Percentiles rank a stretch among this genome's conserved stretches.
Evolutionary conservation across 2,797 vertebrate species (phyloP).

Genomic region (Nasua narica): DNA sequence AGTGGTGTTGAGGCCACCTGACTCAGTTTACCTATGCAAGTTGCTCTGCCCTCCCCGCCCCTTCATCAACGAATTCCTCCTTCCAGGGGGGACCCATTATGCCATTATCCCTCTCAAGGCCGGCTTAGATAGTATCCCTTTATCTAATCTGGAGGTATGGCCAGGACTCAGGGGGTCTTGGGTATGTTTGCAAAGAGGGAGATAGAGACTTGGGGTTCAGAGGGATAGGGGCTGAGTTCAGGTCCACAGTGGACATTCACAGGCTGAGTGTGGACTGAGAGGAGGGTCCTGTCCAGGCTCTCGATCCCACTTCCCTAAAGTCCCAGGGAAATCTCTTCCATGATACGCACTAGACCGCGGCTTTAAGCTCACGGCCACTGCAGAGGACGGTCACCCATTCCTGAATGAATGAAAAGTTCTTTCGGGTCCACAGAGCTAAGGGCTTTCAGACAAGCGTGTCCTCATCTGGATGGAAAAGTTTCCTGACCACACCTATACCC

Average conservation of each 20-base stretch:
- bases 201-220: background rate
- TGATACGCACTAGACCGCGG: accelerated
- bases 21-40: background rate
- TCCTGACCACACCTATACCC: background rate
- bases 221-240: background rate
- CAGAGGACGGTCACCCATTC: background rate
- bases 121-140: background rate
- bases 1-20: background rate
- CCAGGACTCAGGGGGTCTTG: background rate
- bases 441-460: background rate
- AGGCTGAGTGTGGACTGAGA: accelerated
- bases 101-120: background rate
- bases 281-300: background rate
- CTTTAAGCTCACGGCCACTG: too few relatives aligned
- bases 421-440: background rate
- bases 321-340: background rate
- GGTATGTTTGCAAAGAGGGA: background rate
- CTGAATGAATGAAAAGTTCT: background rate
- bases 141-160: background rate
- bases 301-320: background rate
- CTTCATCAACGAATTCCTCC: background rate
- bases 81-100: background rate
- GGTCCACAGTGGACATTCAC: background rate
- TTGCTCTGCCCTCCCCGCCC: background rate
- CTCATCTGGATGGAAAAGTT: slow-evolving; percentile 11